Base-by-base conservation (phyloP, 2,888 invertebrate genomes). In the Helicoverpa assulta region DNA sequence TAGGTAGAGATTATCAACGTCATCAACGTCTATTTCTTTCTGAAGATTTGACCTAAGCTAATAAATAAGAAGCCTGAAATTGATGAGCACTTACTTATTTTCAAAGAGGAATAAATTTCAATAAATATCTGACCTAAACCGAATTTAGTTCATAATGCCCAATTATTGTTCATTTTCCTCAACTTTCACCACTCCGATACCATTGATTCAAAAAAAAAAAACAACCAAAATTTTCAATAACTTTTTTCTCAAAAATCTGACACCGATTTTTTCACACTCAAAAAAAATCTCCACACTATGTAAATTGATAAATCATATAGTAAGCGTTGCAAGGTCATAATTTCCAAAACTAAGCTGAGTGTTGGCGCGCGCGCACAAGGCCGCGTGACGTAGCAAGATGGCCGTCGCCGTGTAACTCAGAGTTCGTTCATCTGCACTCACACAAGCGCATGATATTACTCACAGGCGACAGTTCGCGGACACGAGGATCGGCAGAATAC, bases 361-460 rank as follows among this genome's bases (percentile, higher is more conserved):
- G 58, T 55, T 66, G 65, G 76, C 76, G 77, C 78, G 72, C 63
- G 72, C 76, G 82, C 68, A 66, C 83, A 82, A 82, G 82, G 82
- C 63, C 82, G 82, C 50, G 66, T 84, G 84, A 82, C 82, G 82
- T 82, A 43, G 52, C 19, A 84, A 84, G 56, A 82, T 82, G 77
- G 84, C 84, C 58, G 63, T 51, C 76, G 73, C 19, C 68, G 71
- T 47, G 26, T 73, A 73, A 68, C 64, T 58, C 10, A 12, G 81
- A 83, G 82, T 81, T 82, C 82, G 82, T 82, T 83, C 79, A 81
- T 82, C 82, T 78, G 67, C 72, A 66, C 81, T 55, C 80, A 74
- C 76, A 81, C 84, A 56, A 12, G n/a, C 59, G 62, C 50, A 10
- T 8, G 61, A 53, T 57, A 73, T 73, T 69, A 74, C 69, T 76